Base-by-base conservation (phyloP, 2,797 vertebrate species). In the Chloroceryle inda region DNA sequence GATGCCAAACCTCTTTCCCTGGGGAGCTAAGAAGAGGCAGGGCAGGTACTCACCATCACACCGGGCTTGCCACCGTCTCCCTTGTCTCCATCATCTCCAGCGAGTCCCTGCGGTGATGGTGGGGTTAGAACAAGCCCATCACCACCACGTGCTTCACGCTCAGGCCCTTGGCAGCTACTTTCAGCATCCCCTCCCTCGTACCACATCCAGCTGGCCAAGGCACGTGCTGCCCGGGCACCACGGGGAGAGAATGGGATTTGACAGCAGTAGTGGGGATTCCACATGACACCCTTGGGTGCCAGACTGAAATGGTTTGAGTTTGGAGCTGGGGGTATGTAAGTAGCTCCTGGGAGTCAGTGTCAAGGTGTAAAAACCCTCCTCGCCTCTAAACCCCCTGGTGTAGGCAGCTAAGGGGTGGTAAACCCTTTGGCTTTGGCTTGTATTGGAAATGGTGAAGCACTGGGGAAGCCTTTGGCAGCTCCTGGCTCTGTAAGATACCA, bases 41-140 rank as follows among this genome's bases (percentile, higher is more conserved):
- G 5, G 35, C 1, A 0, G 6, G 42, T 21, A 96, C 98, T 98
- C 97, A 99, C 99, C 93, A 18, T 80, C 5, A 91, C 91, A 21
- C 99, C 99, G 0, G 88, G 92, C 14, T 96, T 98, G 61, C 99
- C 99, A 1, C 45, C 16, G 20, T 99, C 98, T 68, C 99, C 99
- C 96, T 97, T 98, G 17, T 77, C 81, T 50, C 99, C 99, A 4
- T 79, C 94, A 1, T 96, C 79, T 74, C 99, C 99, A 38, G 64
- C 27, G 7, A 96, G 82, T 38, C 99, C 99, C 99, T 99, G 73
- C 10, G 47, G 90, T 22, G 61, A 33, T 2, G 73, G 8, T 64
- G 58, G 85, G 75, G 44, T 92, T 35, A 92, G 49, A 27, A 74
- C 4, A 31, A 76, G 37, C 37, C 45, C 6, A 1, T 31, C n/a